Evolutionary conservation across 1,140 invertebrate genomes (phyloP), one percentile per base, ranked within the genome.

Genomic region (Drosophila mauritiana): DNA sequence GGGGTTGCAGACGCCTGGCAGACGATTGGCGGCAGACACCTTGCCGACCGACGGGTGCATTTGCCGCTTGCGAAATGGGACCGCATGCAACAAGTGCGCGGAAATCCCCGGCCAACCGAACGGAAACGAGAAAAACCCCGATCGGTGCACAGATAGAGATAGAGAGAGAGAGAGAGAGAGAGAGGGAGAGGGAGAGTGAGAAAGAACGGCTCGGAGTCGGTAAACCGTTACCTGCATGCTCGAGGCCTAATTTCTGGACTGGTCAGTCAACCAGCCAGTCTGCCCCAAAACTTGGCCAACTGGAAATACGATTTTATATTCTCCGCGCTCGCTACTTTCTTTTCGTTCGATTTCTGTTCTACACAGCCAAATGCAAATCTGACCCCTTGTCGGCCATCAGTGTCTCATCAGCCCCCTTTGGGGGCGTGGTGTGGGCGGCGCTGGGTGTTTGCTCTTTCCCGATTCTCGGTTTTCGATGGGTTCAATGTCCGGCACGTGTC

Each of bases 181-280:
- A 57, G 68, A 77, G 55, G 39, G 55, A 39, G 46, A 57, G 63
- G 17, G 17, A 17, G 17, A 17, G 17, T 17, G 46, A 57, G 67
- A 77, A 51, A 43, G 58, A 39, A 45, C 37, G 52, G 67, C 59
- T 86, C 56, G 78, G 62, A 76, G 58, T 48, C 52, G 37, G 73
- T 52, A 39, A 76, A 83, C 83, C 83, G 83, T 86, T 89, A 83
- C 45, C 48, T 83, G 83, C 75, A 86, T 76, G 63, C 67, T 52
- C 39, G 20, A 65, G 69, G 70, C 83, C 74, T 81, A 81, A 86
- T 86, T 88, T 68, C 59, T 76, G 54, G 59, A 78, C 57, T 67
- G 58, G 46, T 11, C 57, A 65, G 57, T 61, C 76, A 27, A 40
- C 39, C 42, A 27, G 58, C 51, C 56, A 31, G 54, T 55, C 69